These are phyloP conservation scores for Mirza zaza DNA, from an alignment of 2,113 vertebrate species.

Conservation along the genomic window DNA sequence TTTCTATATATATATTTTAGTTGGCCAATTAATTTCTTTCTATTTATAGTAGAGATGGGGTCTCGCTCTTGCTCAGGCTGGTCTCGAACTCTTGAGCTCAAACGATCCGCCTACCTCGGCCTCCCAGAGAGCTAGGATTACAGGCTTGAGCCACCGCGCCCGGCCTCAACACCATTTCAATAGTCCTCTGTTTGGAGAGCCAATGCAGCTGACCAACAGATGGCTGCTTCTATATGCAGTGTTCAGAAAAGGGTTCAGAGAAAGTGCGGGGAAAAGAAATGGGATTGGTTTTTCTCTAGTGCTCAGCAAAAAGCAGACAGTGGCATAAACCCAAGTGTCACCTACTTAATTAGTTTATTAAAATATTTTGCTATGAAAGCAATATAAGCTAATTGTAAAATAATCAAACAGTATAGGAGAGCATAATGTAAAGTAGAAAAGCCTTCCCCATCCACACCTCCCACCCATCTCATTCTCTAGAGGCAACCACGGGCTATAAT, in stretches of 20 bases:
- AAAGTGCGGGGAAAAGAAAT: background rate
- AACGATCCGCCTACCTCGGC: too few species aligned
- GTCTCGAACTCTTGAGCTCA: too few species aligned
- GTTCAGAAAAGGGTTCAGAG: background rate
- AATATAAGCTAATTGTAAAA: background rate
- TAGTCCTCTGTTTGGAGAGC: conserved; percentile 26
- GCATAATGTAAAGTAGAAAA: background rate
- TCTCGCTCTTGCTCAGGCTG: too few species aligned
- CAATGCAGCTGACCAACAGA: conserved; percentile 19
- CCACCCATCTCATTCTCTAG: background rate
- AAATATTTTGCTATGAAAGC: background rate
- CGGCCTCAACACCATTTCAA: background rate
- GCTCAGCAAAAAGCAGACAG: background rate
- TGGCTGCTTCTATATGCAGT: background rate
- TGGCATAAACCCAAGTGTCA: background rate
- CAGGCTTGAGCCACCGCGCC: too few species aligned
- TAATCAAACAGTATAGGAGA: background rate
- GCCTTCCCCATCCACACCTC: background rate
- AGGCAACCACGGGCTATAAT: background rate
- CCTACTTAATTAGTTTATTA: conserved; percentile 36
- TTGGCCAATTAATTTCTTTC: too few species aligned
- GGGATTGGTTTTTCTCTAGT: background rate
- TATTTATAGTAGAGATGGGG: too few species aligned
- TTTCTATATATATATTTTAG: too few species aligned
- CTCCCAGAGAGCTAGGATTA: too few species aligned